phyloP scores from a whole-genome alignment of 2,797 vertebrate genomes.

The Nannoperca obscura region DNA sequence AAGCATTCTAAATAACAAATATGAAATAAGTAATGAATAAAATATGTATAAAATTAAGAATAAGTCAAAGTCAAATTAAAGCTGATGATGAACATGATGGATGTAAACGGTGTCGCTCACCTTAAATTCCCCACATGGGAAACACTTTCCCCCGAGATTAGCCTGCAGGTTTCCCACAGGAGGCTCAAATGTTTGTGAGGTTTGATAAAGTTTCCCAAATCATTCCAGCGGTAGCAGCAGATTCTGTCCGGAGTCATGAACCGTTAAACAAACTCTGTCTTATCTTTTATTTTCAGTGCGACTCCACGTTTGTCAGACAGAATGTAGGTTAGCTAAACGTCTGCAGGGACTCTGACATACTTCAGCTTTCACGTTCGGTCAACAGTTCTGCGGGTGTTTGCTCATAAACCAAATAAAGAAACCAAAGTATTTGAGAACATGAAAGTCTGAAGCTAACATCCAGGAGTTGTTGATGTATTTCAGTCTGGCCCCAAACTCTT shows the following conservation, averaged over 20 bases:
- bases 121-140: slow-evolving; percentile 28
- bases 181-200: slow-evolving; percentile 31
- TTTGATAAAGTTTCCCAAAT: slow-evolving; percentile 34
- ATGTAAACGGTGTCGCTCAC: neutral
- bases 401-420: neutral
- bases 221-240: slow-evolving; percentile 24
- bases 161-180: slow-evolving; percentile 25
- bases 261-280: slow-evolving; percentile 10
- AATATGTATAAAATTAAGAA: too few relatives aligned
- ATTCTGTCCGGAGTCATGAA: slow-evolving; percentile 6
- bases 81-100: too few relatives aligned
- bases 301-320: neutral
- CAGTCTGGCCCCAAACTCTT: too few relatives aligned
- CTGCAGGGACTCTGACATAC: neutral
- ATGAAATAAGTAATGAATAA: too few relatives aligned
- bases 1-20: too few relatives aligned
- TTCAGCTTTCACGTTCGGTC: neutral
- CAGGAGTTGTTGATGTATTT: neutral
- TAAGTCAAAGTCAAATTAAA: too few relatives aligned
- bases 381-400: neutral
- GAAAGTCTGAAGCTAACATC: too few relatives aligned
- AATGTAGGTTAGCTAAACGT: neutral
- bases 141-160: slow-evolving; percentile 14
- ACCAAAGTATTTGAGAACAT: neutral
- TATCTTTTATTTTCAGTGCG: slow-evolving; percentile 16